Evolutionary conservation across 2,888 invertebrate genomes (phyloP).

Genomic region (Sericinus montela): DNA sequence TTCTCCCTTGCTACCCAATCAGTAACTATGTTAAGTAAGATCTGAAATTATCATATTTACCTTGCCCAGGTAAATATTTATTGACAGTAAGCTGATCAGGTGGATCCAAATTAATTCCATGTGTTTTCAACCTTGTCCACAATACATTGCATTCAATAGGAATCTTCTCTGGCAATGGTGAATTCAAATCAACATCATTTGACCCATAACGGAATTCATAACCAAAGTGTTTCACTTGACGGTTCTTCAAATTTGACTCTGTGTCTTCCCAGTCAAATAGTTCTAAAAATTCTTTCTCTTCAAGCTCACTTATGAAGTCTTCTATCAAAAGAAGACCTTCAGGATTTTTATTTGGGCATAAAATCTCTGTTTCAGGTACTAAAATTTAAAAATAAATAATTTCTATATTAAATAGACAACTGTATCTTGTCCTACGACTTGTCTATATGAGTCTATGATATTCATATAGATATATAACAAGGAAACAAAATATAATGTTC

Average conservation of each 20-base stretch:
- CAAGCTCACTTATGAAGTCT: constrained; percentile 84
- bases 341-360: constrained; percentile 69
- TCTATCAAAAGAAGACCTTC: constrained; percentile 84
- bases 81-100: constrained; percentile 94
- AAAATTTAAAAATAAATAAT: constrained; percentile 30
- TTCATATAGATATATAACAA: too few relatives aligned
- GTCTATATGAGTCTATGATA: too few relatives aligned
- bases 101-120: constrained; percentile 47
- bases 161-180: constrained; percentile 83
- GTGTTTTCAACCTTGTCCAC: constrained; percentile 75
- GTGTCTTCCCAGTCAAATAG: constrained; percentile 74
- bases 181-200: constrained; percentile 88
- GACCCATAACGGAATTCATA: constrained; percentile 93
- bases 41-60: constrained; percentile 59
- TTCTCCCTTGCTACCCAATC: too few relatives aligned
- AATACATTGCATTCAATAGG: constrained; percentile 85
- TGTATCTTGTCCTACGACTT: too few relatives aligned
- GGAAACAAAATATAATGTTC: too few relatives aligned
- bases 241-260: constrained; percentile 83
- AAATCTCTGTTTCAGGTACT: constrained; percentile 58
- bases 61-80: constrained; percentile 90
- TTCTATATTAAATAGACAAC: not conserved
- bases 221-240: constrained; percentile 94
- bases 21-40: too few relatives aligned
- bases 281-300: constrained; percentile 82